Conservation (phyloP, 2,113 vertebrate genomes). For the Electrona antarctica region DNA sequence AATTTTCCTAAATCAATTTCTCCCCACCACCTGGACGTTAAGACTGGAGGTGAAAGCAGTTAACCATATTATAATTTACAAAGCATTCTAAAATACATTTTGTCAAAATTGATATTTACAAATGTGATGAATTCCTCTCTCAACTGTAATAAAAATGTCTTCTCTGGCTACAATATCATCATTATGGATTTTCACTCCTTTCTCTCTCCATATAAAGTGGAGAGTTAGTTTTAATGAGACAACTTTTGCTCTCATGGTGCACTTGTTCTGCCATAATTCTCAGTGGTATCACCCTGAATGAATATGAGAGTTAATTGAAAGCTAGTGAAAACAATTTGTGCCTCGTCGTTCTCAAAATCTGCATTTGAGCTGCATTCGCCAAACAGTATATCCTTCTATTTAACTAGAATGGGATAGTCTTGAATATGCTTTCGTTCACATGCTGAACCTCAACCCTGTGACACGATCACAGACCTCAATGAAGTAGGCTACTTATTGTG, state of each 20-base stretch:
- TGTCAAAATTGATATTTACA: too few relatives aligned
- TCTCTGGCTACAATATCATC: slow-evolving; percentile 2
- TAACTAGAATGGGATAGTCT: background rate
- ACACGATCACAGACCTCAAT: background rate
- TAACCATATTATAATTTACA: slow-evolving; percentile 48
- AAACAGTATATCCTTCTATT: slow-evolving; percentile 10
- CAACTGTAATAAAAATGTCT: slow-evolving; percentile 1
- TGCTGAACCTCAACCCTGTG: slow-evolving; percentile 4
- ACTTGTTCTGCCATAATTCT: slow-evolving; percentile 51
- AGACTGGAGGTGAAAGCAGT: slow-evolving; percentile 46
- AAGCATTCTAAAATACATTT: slow-evolving; percentile 11
- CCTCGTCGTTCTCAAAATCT: slow-evolving; percentile 46
- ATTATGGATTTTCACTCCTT: slow-evolving; percentile 6
- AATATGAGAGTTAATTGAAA: slow-evolving; percentile 54
- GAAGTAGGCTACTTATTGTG: background rate
- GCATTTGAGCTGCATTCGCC: slow-evolving; percentile 33
- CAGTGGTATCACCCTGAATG: slow-evolving; percentile 45
- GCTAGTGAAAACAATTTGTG: slow-evolving; percentile 44
- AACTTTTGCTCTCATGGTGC: slow-evolving; percentile 55
- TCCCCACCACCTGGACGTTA: slow-evolving; percentile 39
- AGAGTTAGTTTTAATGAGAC: slow-evolving; percentile 49
- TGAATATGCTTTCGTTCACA: background rate
- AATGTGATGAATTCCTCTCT: slow-evolving; percentile 6
- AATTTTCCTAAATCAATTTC: slow-evolving; percentile 48
- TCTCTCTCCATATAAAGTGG: slow-evolving; percentile 31